phyloP scores from a whole-genome alignment of 2,888 invertebrate genomes.

The Epinotia ramella region DNA sequence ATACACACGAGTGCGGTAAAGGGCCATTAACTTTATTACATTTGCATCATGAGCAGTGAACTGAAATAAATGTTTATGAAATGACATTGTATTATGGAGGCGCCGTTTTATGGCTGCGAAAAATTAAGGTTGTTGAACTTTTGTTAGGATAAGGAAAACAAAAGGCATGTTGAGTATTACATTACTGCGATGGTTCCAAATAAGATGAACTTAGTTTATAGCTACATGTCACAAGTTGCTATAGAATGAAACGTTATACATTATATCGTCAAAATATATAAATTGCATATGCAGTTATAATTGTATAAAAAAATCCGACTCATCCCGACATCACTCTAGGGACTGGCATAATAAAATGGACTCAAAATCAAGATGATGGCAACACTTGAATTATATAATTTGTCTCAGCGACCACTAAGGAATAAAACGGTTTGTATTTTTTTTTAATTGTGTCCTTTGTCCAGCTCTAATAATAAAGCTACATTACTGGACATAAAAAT shows the following conservation, averaged over 20 bases:
- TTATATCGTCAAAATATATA: too few species aligned
- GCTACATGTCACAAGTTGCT: background rate
- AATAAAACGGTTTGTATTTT: too few species aligned
- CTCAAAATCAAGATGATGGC: too few species aligned
- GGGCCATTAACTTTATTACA: conserved; percentile 77
- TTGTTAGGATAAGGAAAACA: conserved; percentile 4
- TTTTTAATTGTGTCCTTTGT: too few species aligned
- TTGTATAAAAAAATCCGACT: too few species aligned
- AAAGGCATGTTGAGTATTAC: background rate
- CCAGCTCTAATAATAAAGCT: too few species aligned
- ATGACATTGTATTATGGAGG: conserved; percentile 42
- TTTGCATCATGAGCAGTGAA: conserved; percentile 74
- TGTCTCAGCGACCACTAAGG: too few species aligned
- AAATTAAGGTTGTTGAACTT: conserved; percentile 41
- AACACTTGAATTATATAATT: too few species aligned
- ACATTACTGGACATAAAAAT: too few species aligned
- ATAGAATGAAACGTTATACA: background rate
- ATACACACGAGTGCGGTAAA: conserved; percentile 63
- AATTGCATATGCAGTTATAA: too few species aligned
- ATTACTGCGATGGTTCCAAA: background rate
- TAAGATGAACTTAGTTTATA: background rate
- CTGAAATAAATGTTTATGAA: conserved; percentile 68
- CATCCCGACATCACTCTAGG: too few species aligned
- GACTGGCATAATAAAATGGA: too few species aligned
- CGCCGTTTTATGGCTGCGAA: conserved; percentile 34